Evolutionary conservation across 2,113 vertebrate genomes (phyloP).

Genomic region (Eonycteris spelaea): DNA sequence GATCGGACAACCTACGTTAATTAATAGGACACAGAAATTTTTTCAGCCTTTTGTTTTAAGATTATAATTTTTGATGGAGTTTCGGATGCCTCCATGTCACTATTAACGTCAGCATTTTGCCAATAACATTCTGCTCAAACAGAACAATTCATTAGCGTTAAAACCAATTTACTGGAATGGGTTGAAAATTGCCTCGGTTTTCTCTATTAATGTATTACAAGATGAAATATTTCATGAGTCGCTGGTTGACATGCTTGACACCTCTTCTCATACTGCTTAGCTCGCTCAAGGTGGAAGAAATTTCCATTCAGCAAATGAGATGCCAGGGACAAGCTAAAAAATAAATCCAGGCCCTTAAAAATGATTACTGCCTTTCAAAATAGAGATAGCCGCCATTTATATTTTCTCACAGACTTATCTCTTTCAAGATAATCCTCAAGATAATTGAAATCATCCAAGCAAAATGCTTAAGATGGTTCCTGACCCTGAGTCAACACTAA

Average conservation of each 20-base stretch:
- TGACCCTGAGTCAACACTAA: neutral
- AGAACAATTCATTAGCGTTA: slow-evolving; percentile 59
- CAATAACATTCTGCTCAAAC: neutral
- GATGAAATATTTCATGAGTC: slow-evolving; percentile 5
- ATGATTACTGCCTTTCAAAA: neutral
- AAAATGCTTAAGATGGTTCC: neutral
- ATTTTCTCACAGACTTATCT: neutral
- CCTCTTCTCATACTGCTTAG: neutral
- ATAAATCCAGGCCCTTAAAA: neutral
- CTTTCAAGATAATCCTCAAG: neutral
- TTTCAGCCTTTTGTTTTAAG: slow-evolving; percentile 49
- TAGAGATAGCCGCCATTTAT: neutral
- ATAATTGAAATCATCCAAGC: slow-evolving; percentile 10
- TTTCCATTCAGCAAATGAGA: neutral
- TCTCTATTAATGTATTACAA: slow-evolving; percentile 60
- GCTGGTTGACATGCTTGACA: neutral
- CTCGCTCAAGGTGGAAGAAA: slow-evolving; percentile 21
- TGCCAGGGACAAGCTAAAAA: neutral
- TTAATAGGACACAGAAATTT: slow-evolving; percentile 42
- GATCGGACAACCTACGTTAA: slow-evolving; percentile 30
- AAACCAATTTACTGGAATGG: slow-evolving; percentile 58
- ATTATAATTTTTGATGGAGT: slow-evolving; percentile 59
- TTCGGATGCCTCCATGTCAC: neutral
- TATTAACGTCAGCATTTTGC: neutral
- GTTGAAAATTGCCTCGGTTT: slow-evolving; percentile 14